Evolutionary conservation across 2,113 vertebrate genomes (phyloP).

Genomic region (Gasterosteus aculeatus): DNA sequence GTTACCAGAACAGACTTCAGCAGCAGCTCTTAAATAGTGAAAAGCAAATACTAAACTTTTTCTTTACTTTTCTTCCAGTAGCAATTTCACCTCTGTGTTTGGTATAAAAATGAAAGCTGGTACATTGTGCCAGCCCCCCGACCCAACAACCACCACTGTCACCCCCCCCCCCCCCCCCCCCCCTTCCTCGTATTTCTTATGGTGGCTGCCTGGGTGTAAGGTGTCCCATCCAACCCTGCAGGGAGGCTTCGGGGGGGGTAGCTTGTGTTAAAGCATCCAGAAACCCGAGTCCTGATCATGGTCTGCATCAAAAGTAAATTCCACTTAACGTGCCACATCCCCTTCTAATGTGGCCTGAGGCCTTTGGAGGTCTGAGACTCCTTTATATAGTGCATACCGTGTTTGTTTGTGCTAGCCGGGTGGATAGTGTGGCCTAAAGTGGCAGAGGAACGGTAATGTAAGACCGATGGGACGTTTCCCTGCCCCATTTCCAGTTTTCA

Average conservation of each 20-base stretch:
- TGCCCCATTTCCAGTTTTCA: slow-evolving; percentile 62
- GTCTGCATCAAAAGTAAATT: slow-evolving; percentile 83
- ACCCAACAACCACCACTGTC: background rate
- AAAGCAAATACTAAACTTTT: slow-evolving; percentile 1
- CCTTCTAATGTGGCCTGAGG: slow-evolving; percentile 69
- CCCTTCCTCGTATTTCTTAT: slow-evolving; percentile 69
- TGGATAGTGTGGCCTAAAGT: slow-evolving; percentile 55
- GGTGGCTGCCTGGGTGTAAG: slow-evolving; percentile 62
- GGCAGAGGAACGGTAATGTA: slow-evolving; percentile 23
- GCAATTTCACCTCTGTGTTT: slow-evolving; percentile 34
- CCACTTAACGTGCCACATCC: slow-evolving; percentile 81
- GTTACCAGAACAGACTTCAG: slow-evolving; percentile 1
- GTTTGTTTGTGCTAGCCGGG: slow-evolving; percentile 72
- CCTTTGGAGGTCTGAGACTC: slow-evolving; percentile 57
- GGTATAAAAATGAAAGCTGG: slow-evolving; percentile 42
- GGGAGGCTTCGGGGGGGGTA: slow-evolving; percentile 55
- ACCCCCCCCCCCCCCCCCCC: slow-evolving; percentile 47
- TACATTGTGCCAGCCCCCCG: background rate
- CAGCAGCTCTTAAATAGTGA: slow-evolving; percentile 13
- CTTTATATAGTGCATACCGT: slow-evolving; percentile 79
- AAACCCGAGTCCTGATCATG: slow-evolving; percentile 73
- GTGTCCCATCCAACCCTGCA: slow-evolving; percentile 62
- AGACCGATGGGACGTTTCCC: slow-evolving; percentile 37
- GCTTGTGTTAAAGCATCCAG: slow-evolving; percentile 73
- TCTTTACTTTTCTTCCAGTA: slow-evolving; percentile 5